Base-by-base conservation (phyloP, 2,797 vertebrate species). In the Ctenosaura bakeri region DNA sequence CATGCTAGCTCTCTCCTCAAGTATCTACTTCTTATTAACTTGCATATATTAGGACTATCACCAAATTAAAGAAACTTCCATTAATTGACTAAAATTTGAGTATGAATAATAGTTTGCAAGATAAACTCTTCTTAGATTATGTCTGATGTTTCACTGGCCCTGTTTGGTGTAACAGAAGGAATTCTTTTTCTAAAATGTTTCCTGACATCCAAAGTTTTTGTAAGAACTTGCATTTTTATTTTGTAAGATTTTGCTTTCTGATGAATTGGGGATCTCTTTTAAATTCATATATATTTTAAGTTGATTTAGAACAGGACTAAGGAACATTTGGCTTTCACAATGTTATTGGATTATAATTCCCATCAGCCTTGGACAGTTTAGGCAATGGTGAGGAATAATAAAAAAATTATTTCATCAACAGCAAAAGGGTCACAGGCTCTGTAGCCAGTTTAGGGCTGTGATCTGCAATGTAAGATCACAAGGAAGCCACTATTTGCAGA, bases 21-120 rank as follows among this genome's bases (percentile, higher is more conserved):
- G 88, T 32, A 10, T 92, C 84, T 86, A 94, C 93, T 84, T 90
- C 86, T 88, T 94, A 92, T 80, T 84, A 89, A 74, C 91, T 90
- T 92, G 89, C 10, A 52, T 62, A 22, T 50, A 80, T 32, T 64
- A 79, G 18, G 42, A 1, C 54, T 18, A 38, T 77, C 7, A 86
- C 6, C 29, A 35, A 59, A 32, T 38, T 35, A 85, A 74, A 77
- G 13, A 76, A 35, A 38, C 26, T 8, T 52, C 24, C 22, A 79
- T 87, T 20, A 4, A 71, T 78, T 10, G 38, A 78, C 66, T 88
- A 88, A 80, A 80, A 80, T 7, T 46, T 81, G 7, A 50, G 50
- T 22, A 35, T n/a, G 29, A 59, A 59, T 35, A 85, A 52, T 13
- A 29, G 24, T 85, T 26, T 9, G 3, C 16, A 42, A 38, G 20